Percentiles rank a stretch among this genome's conserved stretches.
These are phyloP conservation scores for Tenualosa ilisha DNA, from an alignment of 2,797 vertebrate species.

Conservation along the genomic window DNA sequence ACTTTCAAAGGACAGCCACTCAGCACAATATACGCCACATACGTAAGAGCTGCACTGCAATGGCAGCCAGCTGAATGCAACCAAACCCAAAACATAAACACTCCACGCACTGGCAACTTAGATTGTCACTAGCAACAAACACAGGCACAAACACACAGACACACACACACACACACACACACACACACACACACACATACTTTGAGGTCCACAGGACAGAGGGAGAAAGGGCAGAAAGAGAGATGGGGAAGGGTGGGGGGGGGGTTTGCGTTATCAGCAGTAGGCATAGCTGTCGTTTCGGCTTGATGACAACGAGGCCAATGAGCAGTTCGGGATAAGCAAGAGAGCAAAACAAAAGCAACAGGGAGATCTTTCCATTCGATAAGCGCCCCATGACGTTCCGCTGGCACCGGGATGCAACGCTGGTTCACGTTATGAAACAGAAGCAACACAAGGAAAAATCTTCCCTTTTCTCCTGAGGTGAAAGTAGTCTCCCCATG, in stretches of 20 bases:
- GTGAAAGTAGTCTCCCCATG: not conserved
- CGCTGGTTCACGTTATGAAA: not conserved
- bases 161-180: not conserved
- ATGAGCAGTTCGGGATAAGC: not conserved
- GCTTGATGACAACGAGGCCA: not conserved
- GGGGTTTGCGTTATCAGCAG: not conserved
- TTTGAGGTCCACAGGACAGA: not conserved
- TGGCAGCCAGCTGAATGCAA: not conserved
- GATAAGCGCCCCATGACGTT: not conserved
- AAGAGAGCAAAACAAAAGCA: conserved; percentile 4
- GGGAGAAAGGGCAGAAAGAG: not conserved
- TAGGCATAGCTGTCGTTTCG: not conserved
- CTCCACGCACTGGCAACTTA: not conserved
- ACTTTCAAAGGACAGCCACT: not conserved
- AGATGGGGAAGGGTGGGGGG: not conserved
- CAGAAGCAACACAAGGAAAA: not conserved
- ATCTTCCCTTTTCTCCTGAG: not conserved
- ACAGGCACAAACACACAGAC: not conserved
- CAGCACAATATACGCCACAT: not conserved
- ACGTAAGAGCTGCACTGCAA: not conserved
- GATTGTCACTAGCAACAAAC: not conserved
- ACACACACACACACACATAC: not conserved
- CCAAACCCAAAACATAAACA: conserved; percentile 15
- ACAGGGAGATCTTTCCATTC: conserved; percentile 3
- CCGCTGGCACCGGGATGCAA: not conserved